Evolutionary conservation across 1,140 invertebrate species (phyloP), one percentile per base, ranked within the genome.

Genomic region (Drosophila micromelanica): DNA sequence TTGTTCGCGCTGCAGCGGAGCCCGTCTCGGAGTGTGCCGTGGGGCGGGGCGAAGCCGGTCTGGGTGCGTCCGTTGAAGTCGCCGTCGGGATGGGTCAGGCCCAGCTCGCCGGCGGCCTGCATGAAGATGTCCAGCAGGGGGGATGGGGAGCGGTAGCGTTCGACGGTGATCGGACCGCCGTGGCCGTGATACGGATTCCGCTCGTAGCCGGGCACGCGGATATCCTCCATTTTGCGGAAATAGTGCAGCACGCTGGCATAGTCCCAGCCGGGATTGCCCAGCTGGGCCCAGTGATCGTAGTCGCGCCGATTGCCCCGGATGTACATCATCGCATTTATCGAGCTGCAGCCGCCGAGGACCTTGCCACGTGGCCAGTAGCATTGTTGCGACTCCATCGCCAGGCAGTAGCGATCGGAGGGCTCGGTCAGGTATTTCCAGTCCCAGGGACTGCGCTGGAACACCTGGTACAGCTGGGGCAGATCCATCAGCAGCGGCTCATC

Each of bases 251-350:
- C 94, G 23, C 95, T 96, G 35, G 95, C 94, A 57, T 97, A 96
- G 15, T 95, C 93, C 94, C 97, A 98, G 12, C 94, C 96, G 2
- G 89, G 56, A 91, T 96, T 97, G 75, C 94, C 96, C 91, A 95
- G 81, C 37, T 92, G 92, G 17, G 94, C 94, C 97, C 97, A 98
- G 12, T 94, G 90, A 85, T 99, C 96, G 85, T 98, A 99, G 92
- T 98, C 97, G 3, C 91, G 93, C 38, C 93, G 94, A 92, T 98
- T 97, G 0, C 97, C 97, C 32, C 97, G 93, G 0, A 98, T 94
- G 76, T 98, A 98, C 38, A 97, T 93, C 97, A 98, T 98, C 3
- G 96, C 97, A 87, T 98, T 98, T 11, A 98, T 92, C 3, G 95
- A 95, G 75, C 96, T 97, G 2, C 95, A 95, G 2, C 98, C 98